phyloP scores from a whole-genome alignment of 2,797 vertebrate genomes.

The Microctenopoma lineatum region DNA sequence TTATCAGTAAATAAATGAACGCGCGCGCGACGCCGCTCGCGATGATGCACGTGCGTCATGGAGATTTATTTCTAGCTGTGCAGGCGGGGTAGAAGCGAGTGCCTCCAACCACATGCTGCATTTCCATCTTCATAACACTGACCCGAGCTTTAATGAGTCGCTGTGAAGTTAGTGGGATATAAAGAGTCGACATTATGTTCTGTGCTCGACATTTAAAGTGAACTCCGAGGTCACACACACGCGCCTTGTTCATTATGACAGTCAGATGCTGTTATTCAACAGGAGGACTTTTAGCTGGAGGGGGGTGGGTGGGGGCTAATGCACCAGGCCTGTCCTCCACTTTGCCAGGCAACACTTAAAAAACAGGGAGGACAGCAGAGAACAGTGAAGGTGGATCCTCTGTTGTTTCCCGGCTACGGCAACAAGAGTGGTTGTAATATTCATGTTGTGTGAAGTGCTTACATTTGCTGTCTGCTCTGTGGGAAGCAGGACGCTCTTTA shows the following conservation, averaged over 20 bases:
- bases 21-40: conserved; percentile 18
- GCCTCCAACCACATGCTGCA: conserved; percentile 7
- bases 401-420: conserved; percentile 68
- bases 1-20: conserved; percentile 6
- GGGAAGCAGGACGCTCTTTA: conserved; percentile 9
- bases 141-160: neutral
- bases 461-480: conserved; percentile 30
- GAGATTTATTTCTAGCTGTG: conserved; percentile 35
- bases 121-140: neutral
- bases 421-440: conserved; percentile 60
- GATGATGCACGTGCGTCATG: conserved; percentile 53
- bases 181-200: neutral
- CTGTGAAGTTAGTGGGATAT: conserved; percentile 5
- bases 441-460: conserved; percentile 60
- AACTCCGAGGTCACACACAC: conserved; percentile 30
- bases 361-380: conserved; percentile 22
- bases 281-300: conserved; percentile 33
- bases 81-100: neutral
- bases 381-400: conserved; percentile 25
- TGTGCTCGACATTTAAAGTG: neutral
- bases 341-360: conserved; percentile 70
- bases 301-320: conserved; percentile 36
- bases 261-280: conserved; percentile 44
- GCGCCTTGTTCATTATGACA: conserved; percentile 24
- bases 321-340: conserved; percentile 47